Evolutionary conservation across 2,797 vertebrate genomes (phyloP), one percentile per base, ranked within the genome.

Genomic region (Mus caroli): DNA sequence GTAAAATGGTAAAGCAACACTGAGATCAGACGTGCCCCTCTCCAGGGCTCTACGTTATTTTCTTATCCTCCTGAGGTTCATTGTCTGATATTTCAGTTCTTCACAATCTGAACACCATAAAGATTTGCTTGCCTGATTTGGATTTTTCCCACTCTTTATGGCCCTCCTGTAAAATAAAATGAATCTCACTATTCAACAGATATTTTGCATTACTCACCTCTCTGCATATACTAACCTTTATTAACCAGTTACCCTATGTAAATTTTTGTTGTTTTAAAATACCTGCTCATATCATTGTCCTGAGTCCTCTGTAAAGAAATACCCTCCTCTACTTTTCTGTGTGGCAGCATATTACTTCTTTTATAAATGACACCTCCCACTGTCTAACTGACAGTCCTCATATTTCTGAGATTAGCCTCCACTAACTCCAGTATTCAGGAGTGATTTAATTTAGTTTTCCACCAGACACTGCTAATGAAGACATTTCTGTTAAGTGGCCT

Each of bases 241-340:
- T 56, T 37, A 79, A 15, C 5, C 7, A 52, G 43, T 58, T 88
- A 94, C 20, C 4, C 1, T 90, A 17, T 50, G 37, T 77, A 71
- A 86, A 78, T 67, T 76, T 0, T 22, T 80, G 14, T 67, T 34
- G 31, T 67, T 67, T 34, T 77, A n/a, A 77, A 78, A 46, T 89
- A 94, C 3, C 82, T 82, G 34, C 67, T 4, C 13, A 50, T 78
- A 69, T 84, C 24, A 50, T 56, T 56, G 31, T 69, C 7, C 54
- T 7, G 73, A n/a, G 54, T 50, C 22, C 15, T 1, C 13, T 85
- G 56, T 52, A 28, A 83, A 64, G 62, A 94, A 67, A 80, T 17
- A 37, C 26, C 6, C 73, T 95, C 6, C 73, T 95, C 91, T 85
- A 11, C 56, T 91, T n/a, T 82, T 20, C 15, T 95, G 3, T 56